Base-by-base conservation (phyloP, 2,888 invertebrate species). In the Hydrotaea diabolus region DNA sequence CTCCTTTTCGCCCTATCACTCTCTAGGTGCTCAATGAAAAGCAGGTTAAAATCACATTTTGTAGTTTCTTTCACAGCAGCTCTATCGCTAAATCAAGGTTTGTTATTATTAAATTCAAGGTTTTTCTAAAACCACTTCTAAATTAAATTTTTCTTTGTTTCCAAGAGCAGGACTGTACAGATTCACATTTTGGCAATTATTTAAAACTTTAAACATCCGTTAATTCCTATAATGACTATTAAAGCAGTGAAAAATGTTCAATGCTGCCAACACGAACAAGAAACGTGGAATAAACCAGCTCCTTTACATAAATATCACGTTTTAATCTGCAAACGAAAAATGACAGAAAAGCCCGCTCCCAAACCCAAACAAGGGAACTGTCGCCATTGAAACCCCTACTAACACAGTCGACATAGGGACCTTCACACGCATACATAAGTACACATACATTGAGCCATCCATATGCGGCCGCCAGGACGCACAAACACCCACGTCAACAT, bases 241-340 rank as follows among this genome's bases (percentile, higher is more conserved):
- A 74, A 74, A 69, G 31, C 36, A 19, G 26, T 69, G 46, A 66
- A 36, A 57, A 69, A 57, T 39, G 39, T 13, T 8, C 9, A 39
- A 39, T 69, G 66, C 43, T 75, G 43, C 23, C 31, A 66, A 57
- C 57, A 46, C 21, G 66, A 69, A 74, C 43, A 43, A n/a, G n/a
- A 66, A 66, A 43, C 19, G 43, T 66, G 39, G 39, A n/a, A 19
- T 66, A 39, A 66, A 43, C 39, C 36, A 75, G 59, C 57, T 26
- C 59, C 46, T 77, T 69, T 59, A 71, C 77, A 77, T 77, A 77
- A 77, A 77, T 71, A 77, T 71, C 59, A 69, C 57, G 69, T 77
- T 43, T 46, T 71, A 77, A 77, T 59, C 71, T 77, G 71, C 46
- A 59, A 59, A 71, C 17, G 49, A 71, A 49, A 39, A 55, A 55